These are phyloP conservation scores for Bombus affinis DNA, from an alignment of 1,140 invertebrate species.

Conservation along the genomic window DNA sequence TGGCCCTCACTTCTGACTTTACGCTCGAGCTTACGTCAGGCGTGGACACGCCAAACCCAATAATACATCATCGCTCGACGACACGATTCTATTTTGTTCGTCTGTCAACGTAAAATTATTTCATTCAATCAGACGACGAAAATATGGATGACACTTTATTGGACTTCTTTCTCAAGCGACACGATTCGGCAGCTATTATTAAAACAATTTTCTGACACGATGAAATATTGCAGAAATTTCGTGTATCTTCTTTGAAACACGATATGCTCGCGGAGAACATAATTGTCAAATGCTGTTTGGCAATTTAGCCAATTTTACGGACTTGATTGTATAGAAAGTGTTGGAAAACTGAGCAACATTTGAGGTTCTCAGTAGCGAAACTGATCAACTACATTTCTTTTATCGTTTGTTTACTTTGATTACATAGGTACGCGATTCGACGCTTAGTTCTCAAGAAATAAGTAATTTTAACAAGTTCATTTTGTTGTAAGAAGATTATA, in stretches of 20 bases:
- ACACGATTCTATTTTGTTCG: conserved; percentile 35
- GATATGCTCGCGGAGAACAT: neutral
- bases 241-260: neutral
- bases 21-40: conserved; percentile 41
- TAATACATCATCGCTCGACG: conserved; percentile 54
- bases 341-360: neutral
- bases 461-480: too few relatives aligned
- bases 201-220: neutral
- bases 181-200: too few relatives aligned
- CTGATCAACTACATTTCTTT: neutral
- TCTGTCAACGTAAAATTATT: conserved; percentile 29
- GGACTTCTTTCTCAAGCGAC: too few relatives aligned
- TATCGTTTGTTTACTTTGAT: too few relatives aligned
- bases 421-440: too few relatives aligned
- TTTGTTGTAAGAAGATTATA: too few relatives aligned
- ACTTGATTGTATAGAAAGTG: neutral
- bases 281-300: neutral
- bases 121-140: conserved; percentile 28
- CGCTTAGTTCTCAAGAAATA: too few relatives aligned
- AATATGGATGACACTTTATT: neutral
- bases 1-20: conserved; percentile 31
- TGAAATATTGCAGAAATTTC: neutral
- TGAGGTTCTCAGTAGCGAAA: neutral
- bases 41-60: conserved; percentile 23
- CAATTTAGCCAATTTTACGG: neutral